These are phyloP conservation scores for Pinctada fucata DNA, from an alignment of 2,888 invertebrate species.

Conservation along the genomic window DNA sequence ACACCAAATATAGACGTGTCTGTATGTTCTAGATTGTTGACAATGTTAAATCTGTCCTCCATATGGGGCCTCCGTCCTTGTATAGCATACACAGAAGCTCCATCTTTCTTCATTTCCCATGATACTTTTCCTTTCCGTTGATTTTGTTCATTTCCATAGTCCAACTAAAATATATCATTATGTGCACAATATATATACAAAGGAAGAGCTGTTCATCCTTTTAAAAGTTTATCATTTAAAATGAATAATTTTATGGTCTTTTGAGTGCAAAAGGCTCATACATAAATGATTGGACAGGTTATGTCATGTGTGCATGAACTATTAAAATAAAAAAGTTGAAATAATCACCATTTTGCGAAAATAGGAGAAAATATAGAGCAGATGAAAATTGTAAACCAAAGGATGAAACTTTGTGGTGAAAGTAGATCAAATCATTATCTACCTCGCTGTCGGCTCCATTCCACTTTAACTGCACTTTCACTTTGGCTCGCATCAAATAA, in stretches of 20 bases:
- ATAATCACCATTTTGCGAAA: too few relatives aligned
- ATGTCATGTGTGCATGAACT: too few relatives aligned
- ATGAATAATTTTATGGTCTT: too few relatives aligned
- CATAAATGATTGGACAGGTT: too few relatives aligned
- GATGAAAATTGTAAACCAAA: too few relatives aligned
- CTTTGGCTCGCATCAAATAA: slow-evolving; percentile 47
- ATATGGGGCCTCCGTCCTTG: slow-evolving; percentile 93
- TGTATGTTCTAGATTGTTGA: slow-evolving; percentile 89
- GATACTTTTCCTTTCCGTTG: slow-evolving; percentile 59
- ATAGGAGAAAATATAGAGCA: too few relatives aligned
- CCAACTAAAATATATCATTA: slow-evolving; percentile 10
- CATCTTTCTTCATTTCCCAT: slow-evolving; percentile 87
- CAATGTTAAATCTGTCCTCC: slow-evolving; percentile 95
- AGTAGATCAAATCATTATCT: too few relatives aligned
- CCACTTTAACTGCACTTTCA: slow-evolving; percentile 48
- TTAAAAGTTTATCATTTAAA: too few relatives aligned
- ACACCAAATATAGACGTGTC: slow-evolving; percentile 93
- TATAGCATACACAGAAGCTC: slow-evolving; percentile 91
- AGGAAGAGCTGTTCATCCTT: slow-evolving; percentile 20
- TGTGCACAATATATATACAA: slow-evolving; percentile 1
- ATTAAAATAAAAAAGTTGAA: too few relatives aligned
- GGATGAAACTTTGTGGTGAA: too few relatives aligned
- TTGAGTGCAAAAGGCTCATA: too few relatives aligned
- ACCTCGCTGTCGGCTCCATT: slow-evolving; percentile 38
- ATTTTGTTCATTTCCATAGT: background rate